Evolutionary conservation across 2,113 vertebrate species (phyloP).

Genomic region (Sphyrna mokarran): DNA sequence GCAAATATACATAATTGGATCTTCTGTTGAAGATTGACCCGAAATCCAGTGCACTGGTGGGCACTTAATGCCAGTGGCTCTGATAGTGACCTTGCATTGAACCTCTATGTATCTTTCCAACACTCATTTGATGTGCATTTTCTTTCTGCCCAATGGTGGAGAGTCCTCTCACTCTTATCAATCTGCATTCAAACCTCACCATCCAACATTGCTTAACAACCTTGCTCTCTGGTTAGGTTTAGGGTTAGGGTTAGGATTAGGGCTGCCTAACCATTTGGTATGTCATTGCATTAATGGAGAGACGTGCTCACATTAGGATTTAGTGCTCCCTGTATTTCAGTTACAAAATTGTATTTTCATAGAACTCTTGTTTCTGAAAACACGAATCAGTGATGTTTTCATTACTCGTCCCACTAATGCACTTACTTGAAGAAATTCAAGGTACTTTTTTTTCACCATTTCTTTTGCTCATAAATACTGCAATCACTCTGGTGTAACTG

Average conservation of each 20-base stretch:
- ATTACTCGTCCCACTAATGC: neutral
- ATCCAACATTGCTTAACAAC: too few relatives aligned
- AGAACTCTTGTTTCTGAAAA: neutral
- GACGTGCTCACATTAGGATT: neutral
- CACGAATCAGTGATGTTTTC: neutral
- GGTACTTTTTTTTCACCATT: neutral
- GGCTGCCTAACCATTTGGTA: neutral
- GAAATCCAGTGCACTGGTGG: too few relatives aligned
- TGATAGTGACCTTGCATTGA: too few relatives aligned
- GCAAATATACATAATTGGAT: neutral
- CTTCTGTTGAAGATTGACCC: neutral
- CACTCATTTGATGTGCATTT: too few relatives aligned
- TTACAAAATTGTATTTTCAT: neutral
- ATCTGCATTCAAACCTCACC: too few relatives aligned
- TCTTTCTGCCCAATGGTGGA: too few relatives aligned
- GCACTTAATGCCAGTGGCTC: too few relatives aligned
- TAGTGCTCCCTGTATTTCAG: neutral
- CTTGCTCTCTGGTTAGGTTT: too few relatives aligned
- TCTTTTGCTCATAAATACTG: neutral
- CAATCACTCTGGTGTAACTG: neutral
- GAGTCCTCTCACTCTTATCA: too few relatives aligned
- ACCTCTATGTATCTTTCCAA: too few relatives aligned
- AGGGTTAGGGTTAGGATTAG: too few relatives aligned
- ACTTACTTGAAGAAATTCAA: neutral
- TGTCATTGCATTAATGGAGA: neutral